These are phyloP conservation scores for Harpagus bidentatus DNA, from an alignment of 2,113 vertebrate species.

Conservation along the genomic window DNA sequence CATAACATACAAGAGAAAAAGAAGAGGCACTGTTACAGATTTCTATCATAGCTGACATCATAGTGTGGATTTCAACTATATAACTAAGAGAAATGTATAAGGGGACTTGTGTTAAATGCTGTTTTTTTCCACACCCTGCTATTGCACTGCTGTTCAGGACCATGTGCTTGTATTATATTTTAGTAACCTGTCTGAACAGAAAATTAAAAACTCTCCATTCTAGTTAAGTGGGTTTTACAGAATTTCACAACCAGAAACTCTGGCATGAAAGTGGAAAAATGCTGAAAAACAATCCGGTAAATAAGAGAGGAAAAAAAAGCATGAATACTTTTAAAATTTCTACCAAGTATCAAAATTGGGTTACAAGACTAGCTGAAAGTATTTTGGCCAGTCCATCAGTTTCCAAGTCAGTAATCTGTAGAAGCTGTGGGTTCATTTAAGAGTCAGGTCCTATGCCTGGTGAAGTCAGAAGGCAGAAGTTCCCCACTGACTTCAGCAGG, in stretches of 20 bases:
- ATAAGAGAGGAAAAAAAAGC: not conserved
- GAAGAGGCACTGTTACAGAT: not conserved
- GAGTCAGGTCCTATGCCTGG: not conserved
- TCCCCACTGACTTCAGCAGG: not conserved
- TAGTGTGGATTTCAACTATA: not conserved
- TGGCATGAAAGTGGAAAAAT: not conserved
- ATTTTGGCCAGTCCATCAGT: not conserved
- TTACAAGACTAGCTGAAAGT: not conserved
- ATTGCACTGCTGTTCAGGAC: not conserved
- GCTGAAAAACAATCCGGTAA: not conserved
- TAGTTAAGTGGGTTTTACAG: not conserved
- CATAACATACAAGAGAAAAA: not conserved
- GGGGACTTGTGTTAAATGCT: not conserved
- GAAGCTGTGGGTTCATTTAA: not conserved
- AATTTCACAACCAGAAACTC: not conserved
- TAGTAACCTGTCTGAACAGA: not conserved
- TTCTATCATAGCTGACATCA: not conserved
- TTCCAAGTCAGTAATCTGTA: not conserved
- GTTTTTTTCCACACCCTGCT: not conserved
- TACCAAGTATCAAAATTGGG: not conserved
- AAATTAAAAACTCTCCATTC: not conserved
- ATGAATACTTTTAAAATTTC: not conserved
- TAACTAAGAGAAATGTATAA: not conserved
- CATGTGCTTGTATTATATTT: not conserved
- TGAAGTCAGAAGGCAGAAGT: not conserved